Conservation (phyloP, 2,888 invertebrate species). For the Meiosimyza platycephala region DNA sequence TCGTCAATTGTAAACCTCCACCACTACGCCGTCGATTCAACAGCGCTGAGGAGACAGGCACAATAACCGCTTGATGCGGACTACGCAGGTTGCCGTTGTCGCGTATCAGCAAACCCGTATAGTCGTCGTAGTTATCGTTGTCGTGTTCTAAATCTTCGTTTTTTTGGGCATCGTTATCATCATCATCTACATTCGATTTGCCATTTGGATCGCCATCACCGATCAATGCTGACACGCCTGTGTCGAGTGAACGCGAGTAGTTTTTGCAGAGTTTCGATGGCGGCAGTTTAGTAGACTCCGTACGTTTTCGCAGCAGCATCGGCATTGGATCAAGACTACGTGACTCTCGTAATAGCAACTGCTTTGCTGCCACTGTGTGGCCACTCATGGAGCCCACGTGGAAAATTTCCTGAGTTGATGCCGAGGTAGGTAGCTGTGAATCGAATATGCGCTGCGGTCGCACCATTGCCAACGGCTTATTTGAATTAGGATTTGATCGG, state of each 20-base stretch:
- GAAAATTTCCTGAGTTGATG: slow-evolving; percentile 54
- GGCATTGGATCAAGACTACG: slow-evolving; percentile 77
- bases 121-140: slow-evolving; percentile 57
- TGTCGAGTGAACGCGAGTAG: slow-evolving; percentile 65
- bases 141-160: slow-evolving; percentile 38
- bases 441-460: slow-evolving; percentile 69
- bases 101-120: slow-evolving; percentile 57
- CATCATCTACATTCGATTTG: slow-evolving; percentile 3
- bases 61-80: slow-evolving; percentile 50
- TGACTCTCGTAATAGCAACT: slow-evolving; percentile 70
- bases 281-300: slow-evolving; percentile 56
- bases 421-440: slow-evolving; percentile 48
- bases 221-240: slow-evolving; percentile 53
- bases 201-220: slow-evolving; percentile 17
- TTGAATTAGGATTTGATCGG: slow-evolving; percentile 42
- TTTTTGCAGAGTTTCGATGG: slow-evolving; percentile 63
- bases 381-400: slow-evolving; percentile 41
- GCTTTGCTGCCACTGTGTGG: slow-evolving; percentile 47
- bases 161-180: slow-evolving; percentile 37
- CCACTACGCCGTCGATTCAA: slow-evolving; percentile 52
- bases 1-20: slow-evolving; percentile 40
- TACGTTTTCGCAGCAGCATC: slow-evolving; percentile 57
- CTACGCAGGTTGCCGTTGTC: slow-evolving; percentile 58
- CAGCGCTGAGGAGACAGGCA: slow-evolving; percentile 48
- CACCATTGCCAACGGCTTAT: slow-evolving; percentile 65